These are phyloP conservation scores for Drosophila prolongata DNA, from an alignment of 2,888 invertebrate species.

Conservation along the genomic window DNA sequence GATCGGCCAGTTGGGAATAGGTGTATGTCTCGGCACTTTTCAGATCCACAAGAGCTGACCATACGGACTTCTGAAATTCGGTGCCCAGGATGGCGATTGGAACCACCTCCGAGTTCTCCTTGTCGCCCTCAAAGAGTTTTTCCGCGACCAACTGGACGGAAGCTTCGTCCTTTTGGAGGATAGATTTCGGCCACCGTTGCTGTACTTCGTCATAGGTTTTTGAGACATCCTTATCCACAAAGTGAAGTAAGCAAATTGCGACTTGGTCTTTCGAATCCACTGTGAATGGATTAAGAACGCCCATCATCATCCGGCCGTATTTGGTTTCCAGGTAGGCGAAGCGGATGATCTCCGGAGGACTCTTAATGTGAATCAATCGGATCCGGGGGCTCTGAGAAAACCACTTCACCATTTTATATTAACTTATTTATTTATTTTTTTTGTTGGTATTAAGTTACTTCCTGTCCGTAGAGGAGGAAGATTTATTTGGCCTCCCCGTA, in stretches of 20 bases:
- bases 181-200: constrained; percentile 56
- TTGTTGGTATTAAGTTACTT: too few relatives aligned
- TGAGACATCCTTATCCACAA: constrained; percentile 42
- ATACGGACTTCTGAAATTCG: constrained; percentile 74
- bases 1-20: constrained; percentile 71
- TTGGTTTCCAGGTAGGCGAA: constrained; percentile 46
- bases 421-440: too few relatives aligned
- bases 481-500: too few relatives aligned
- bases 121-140: constrained; percentile 24
- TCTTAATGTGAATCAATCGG: constrained; percentile 25
- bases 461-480: too few relatives aligned
- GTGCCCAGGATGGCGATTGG: constrained; percentile 69
- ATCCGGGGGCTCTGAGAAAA: constrained; percentile 12
- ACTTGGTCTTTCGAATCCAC: constrained; percentile 9
- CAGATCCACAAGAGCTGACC: constrained; percentile 68
- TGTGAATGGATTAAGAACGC: constrained; percentile 17
- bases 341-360: constrained; percentile 37
- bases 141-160: constrained; percentile 8
- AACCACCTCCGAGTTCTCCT: constrained; percentile 65
- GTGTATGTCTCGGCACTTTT: constrained; percentile 66
- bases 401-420: constrained; percentile 59
- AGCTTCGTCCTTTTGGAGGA: constrained; percentile 27
- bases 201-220: constrained; percentile 28
- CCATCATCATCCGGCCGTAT: constrained; percentile 66
- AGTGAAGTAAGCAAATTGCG: constrained; percentile 63